Evolutionary conservation across 2,888 invertebrate species (phyloP), one percentile per base, ranked within the genome.

Genomic region (Incurvaria masculella): DNA sequence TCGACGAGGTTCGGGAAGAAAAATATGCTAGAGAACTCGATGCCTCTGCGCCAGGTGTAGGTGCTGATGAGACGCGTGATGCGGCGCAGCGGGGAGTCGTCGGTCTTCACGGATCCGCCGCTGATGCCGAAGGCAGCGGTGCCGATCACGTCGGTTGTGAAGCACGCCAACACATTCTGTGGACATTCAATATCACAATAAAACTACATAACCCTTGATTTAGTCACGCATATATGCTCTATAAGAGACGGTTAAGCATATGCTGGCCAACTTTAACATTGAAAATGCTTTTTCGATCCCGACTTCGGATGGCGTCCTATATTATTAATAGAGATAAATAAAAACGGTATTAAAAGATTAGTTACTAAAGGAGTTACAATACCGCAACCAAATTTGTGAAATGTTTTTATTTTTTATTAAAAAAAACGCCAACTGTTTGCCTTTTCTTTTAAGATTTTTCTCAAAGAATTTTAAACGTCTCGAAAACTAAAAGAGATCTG

Each of bases 1-100:
- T 65, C 61, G 1, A 63, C 65, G 1, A 66, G 47, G 23, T 60
- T 57, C 0, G 69, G 69, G 4, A 60, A 56, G 53, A 67, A 69
- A 59, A 69, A 69, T 21, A 67, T 64, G 47, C 61, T 60, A 18
- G 58, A 57, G 64, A 64, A 65, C 2, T 53, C 53, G 2, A 63
- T 4, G 2, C 66, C 64, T 16, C 68, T 57, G 16, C 54, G 50
- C 2, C 57, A 6, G 43, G 52, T 55, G 45, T 57, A 68, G 20
- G 50, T 18, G 60, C 59, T 61, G 44, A 68, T 61, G 0, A 60
- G 59, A 14, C 52, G 53, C 2, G 68, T 65, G 18, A 69, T 52
- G 4, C 45, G 53, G 16, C 64, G 56, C 43, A 69, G 59, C 3
- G 56, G 52, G 18, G 65, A 64, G 33, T 61, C 57, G 1, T 33